Evolutionary conservation across 1,140 invertebrate genomes (phyloP).

Genomic region (Rhagoletis pomonella): DNA sequence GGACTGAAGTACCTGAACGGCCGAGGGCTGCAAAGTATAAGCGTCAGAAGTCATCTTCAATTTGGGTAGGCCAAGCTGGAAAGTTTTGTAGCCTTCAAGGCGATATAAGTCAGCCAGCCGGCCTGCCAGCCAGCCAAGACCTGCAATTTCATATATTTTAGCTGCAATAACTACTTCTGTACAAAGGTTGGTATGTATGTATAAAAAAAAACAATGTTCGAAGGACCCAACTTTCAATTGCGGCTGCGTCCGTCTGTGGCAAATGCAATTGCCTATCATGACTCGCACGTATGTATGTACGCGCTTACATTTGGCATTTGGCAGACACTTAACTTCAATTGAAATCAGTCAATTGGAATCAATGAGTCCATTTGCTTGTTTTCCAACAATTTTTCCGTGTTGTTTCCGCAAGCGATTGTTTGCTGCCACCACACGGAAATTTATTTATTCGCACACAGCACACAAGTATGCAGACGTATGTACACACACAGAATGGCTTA

Average conservation of each 20-base stretch:
- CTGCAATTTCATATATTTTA: background rate
- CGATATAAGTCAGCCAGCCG: too few species aligned
- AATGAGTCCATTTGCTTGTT: constrained; percentile 73
- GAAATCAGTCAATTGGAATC: constrained; percentile 74
- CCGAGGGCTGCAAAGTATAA: background rate
- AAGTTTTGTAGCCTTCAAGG: background rate
- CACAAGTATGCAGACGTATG: background rate
- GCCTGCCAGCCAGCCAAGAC: constrained; percentile 7
- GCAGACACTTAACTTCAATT: constrained; percentile 72
- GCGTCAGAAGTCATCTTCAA: constrained; percentile 9
- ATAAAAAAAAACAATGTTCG: too few species aligned
- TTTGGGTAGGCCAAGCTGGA: background rate
- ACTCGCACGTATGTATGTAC: background rate
- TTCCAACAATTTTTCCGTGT: constrained; percentile 62
- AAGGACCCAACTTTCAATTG: background rate
- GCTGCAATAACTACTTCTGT: too few species aligned
- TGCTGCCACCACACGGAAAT: constrained; percentile 32
- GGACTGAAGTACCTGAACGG: background rate
- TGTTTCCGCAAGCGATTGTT: constrained; percentile 54
- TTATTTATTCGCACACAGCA: background rate
- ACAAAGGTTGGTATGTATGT: too few species aligned
- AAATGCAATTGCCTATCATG: background rate
- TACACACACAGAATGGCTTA: background rate
- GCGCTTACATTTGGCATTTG: constrained; percentile 54
- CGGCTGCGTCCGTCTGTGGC: background rate